A percentile compares a stretch with the other conserved stretches of the same genome.
These are phyloP conservation scores for Ormia ochracea DNA, from an alignment of 2,888 invertebrate species.

Conservation along the genomic window DNA sequence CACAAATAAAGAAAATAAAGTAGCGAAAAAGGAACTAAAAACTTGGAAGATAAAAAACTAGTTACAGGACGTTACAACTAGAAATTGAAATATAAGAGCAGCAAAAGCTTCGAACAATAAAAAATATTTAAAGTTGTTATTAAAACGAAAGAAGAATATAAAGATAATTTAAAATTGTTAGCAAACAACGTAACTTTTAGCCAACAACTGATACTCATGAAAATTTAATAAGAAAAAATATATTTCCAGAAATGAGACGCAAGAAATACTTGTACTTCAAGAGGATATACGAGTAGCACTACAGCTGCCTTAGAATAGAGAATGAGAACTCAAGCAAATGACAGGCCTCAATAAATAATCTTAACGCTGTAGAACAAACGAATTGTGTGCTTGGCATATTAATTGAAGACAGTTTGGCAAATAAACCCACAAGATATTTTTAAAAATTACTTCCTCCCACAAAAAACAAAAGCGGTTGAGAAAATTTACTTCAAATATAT, in stretches of 20 bases:
- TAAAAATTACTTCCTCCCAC: conserved; percentile 25
- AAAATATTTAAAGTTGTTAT: neutral
- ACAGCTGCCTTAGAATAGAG: neutral
- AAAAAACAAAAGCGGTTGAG: conserved; percentile 15
- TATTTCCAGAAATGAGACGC: neutral
- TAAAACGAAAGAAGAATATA: neutral
- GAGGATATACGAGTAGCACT: neutral
- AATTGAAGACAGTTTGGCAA: neutral
- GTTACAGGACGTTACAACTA: neutral
- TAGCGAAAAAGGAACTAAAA: neutral
- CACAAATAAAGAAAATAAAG: neutral
- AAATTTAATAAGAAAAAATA: no score
- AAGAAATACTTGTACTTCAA: neutral
- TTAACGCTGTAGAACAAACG: neutral
- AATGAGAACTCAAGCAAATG: neutral
- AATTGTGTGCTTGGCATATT: conserved; percentile 19
- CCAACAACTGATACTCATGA: conserved; percentile 7
- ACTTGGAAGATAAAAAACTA: neutral
- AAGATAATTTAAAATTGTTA: neutral
- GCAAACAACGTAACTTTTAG: neutral
- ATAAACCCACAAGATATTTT: neutral
- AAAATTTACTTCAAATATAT: conserved; percentile 2
- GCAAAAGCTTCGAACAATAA: neutral
- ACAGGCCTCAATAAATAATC: neutral
- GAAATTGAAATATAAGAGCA: neutral